A percentile compares a stretch with the other conserved stretches of the same genome.
Conservation (phyloP, 2,797 vertebrate species). For the Melanotaenia nigrans region DNA sequence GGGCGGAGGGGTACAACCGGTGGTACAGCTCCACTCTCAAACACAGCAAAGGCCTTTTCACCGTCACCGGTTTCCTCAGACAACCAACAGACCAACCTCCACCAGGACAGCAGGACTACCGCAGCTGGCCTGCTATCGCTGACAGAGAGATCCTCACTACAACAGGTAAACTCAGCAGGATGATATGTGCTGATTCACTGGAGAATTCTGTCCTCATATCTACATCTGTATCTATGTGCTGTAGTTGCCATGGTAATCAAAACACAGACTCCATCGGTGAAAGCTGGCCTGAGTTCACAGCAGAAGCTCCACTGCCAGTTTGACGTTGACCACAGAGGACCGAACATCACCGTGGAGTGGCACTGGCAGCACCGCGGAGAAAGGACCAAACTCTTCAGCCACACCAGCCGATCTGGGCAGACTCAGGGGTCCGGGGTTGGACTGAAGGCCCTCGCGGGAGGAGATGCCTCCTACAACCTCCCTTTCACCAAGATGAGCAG, state of each 20-base stretch:
- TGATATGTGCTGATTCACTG: too few relatives aligned
- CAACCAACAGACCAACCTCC: slow-evolving; percentile 57
- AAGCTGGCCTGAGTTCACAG: slow-evolving; percentile 60
- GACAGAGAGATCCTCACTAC: slow-evolving; percentile 63
- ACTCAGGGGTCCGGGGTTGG: slow-evolving; percentile 58
- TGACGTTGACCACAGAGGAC: slow-evolving; percentile 71
- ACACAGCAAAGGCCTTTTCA: slow-evolving; percentile 67
- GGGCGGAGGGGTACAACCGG: slow-evolving; percentile 48
- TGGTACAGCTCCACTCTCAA: slow-evolving; percentile 80
- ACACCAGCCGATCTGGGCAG: slow-evolving; percentile 47
- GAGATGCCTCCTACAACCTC: slow-evolving; percentile 78
- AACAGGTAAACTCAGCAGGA: slow-evolving; percentile 68
- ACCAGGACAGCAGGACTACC: slow-evolving; percentile 56
- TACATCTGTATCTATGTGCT: background rate
- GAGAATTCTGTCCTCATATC: background rate
- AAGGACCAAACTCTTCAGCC: slow-evolving; percentile 59
- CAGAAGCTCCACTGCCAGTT: slow-evolving; percentile 81
- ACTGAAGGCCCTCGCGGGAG: slow-evolving; percentile 55
- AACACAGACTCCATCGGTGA: slow-evolving; percentile 71
- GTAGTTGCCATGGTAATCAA: slow-evolving; percentile 78
- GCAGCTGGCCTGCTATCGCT: slow-evolving; percentile 49
- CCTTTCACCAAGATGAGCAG: slow-evolving; percentile 55
- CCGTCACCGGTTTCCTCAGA: slow-evolving; percentile 72
- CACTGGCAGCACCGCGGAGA: slow-evolving; percentile 58
- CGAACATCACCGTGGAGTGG: slow-evolving; percentile 72